These are phyloP conservation scores for Megastigmus dorsalis DNA, from an alignment of 2,888 invertebrate genomes.

Conservation along the genomic window DNA sequence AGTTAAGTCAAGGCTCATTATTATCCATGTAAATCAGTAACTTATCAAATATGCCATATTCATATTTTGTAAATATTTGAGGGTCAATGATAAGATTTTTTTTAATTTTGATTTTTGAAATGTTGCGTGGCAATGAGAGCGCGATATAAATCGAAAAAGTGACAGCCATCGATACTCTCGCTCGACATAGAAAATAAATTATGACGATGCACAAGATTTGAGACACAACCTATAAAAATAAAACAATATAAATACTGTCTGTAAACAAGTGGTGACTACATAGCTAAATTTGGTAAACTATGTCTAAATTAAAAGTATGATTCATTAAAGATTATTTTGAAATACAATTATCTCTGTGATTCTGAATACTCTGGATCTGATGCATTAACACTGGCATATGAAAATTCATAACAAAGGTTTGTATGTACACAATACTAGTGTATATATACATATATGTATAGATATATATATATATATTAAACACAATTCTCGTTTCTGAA, in stretches of 20 bases:
- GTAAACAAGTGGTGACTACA: conserved; percentile 30
- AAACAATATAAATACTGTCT: conserved; percentile 29
- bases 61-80: too few species aligned
- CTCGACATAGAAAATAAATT: conserved; percentile 15
- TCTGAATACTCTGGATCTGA: not conserved
- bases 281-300: not conserved
- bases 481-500: too few species aligned
- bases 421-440: conserved; percentile 10
- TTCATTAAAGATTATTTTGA: not conserved
- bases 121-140: too few species aligned
- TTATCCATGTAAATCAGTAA: too few species aligned
- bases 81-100: too few species aligned
- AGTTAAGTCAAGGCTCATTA: conserved; percentile 19
- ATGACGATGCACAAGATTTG: conserved; percentile 28
- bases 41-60: too few species aligned
- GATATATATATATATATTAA: too few species aligned
- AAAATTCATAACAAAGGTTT: conserved; percentile 47
- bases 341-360: not conserved
- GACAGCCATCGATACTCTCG: conserved; percentile 37
- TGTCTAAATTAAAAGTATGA: conserved; percentile 31
- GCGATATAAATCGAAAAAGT: conserved; percentile 32
- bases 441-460: too few species aligned
- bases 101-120: too few species aligned
- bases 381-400: not conserved
- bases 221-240: conserved; percentile 31